Percentiles rank a stretch among this genome's conserved stretches.
Evolutionary conservation across 2,113 vertebrate genomes (phyloP).

Genomic region (Hiodon alosoides): DNA sequence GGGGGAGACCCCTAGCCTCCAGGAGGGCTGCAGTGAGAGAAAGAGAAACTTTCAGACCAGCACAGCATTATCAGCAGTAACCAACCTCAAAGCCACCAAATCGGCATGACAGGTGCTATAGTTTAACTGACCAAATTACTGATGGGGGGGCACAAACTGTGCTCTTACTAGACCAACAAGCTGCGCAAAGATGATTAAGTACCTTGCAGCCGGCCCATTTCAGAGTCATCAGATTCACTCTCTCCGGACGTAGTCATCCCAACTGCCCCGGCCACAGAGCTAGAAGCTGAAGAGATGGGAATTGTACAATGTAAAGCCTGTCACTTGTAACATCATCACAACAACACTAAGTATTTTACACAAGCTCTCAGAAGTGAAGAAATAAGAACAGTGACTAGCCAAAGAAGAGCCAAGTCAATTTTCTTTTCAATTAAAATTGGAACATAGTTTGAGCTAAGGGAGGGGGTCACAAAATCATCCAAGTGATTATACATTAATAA

Average conservation of each 20-base stretch:
- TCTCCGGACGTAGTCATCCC: constrained; percentile 98
- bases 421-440: too few species aligned
- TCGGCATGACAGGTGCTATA: not conserved
- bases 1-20: constrained; percentile 96
- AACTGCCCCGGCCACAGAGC: constrained; percentile 95
- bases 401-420: too few species aligned
- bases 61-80: not conserved
- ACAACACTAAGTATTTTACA: not conserved
- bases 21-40: constrained; percentile 74
- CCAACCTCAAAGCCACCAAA: too few species aligned
- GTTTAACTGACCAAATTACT: too few species aligned
- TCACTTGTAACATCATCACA: not conserved
- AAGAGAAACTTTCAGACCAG: not conserved
- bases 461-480: too few species aligned
- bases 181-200: constrained; percentile 20
- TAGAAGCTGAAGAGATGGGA: constrained; percentile 72
- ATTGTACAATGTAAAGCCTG: not conserved
- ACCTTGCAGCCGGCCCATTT: constrained; percentile 99
- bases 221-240: constrained; percentile 98
- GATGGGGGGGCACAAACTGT: too few species aligned
- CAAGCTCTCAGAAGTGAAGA: too few species aligned
- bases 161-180: not conserved
- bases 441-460: too few species aligned
- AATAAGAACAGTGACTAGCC: too few species aligned
- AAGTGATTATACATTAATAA: too few species aligned